These are phyloP conservation scores for Rattus rattus DNA, from an alignment of 2,113 vertebrate species.

Conservation along the genomic window DNA sequence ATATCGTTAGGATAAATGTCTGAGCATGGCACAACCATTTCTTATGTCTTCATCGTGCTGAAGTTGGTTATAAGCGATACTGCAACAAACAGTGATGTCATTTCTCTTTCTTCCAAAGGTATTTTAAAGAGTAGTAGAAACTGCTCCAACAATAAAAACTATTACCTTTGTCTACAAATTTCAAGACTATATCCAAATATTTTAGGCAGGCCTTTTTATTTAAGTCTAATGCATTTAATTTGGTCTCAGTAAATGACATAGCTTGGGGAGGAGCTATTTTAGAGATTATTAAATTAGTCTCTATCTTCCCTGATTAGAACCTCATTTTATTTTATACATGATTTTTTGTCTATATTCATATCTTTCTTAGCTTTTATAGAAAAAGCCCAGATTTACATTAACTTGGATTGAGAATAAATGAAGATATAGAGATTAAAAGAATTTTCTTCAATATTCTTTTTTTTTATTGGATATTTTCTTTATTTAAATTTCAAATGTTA, in stretches of 20 bases:
- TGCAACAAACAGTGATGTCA: neutral
- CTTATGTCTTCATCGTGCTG: neutral
- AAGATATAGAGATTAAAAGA: neutral
- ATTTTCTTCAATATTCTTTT: neutral
- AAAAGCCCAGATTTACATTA: neutral
- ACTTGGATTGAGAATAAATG: neutral
- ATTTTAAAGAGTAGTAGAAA: neutral
- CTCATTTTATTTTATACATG: neutral
- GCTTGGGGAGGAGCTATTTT: neutral
- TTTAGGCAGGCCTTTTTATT: neutral
- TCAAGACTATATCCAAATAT: neutral
- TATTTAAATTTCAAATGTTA: too few relatives aligned
- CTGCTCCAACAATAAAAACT: neutral
- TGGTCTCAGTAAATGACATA: neutral
- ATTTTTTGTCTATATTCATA: neutral
- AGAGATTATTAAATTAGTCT: neutral
- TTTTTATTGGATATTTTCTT: too few relatives aligned
- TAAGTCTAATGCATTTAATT: slow-evolving; percentile 20
- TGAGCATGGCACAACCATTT: neutral
- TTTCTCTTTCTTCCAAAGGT: neutral
- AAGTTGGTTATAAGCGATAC: neutral
- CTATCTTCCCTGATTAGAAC: neutral
- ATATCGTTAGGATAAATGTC: neutral
- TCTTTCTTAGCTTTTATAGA: neutral
- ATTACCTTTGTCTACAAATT: neutral